phyloP scores from a whole-genome alignment of 1,140 invertebrate species.

The Cherax destructor region DNA sequence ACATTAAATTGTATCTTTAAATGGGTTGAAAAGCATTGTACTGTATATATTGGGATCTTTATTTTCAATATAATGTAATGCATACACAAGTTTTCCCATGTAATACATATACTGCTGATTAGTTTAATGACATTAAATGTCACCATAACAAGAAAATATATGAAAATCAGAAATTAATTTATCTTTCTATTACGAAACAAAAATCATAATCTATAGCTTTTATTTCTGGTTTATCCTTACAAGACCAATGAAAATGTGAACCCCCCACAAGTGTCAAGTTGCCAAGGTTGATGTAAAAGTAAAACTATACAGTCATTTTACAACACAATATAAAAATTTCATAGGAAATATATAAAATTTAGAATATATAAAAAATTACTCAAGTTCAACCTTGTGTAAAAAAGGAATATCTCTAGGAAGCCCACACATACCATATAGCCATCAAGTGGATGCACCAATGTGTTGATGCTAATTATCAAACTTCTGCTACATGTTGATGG shows the following conservation, averaged over 20 bases:
- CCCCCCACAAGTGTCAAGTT: not conserved
- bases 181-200: not conserved
- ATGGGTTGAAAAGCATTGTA: no score
- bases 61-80: slow-evolving; percentile 5
- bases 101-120: not conserved
- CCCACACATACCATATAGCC: not conserved
- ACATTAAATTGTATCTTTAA: no score
- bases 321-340: slow-evolving; percentile 6
- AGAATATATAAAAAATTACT: not conserved
- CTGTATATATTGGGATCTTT: not conserved
- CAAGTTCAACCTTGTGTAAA: not conserved
- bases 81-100: not conserved
- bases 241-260: not conserved
- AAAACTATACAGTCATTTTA: not conserved
- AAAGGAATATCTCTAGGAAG: not conserved
- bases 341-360: not conserved
- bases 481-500: not conserved
- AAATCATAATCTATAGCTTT: not conserved
- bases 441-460: not conserved
- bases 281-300: not conserved
- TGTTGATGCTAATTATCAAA: not conserved
- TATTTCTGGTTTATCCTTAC: not conserved
- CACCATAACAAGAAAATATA: not conserved
- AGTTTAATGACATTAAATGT: not conserved
- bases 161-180: not conserved